Conservation (phyloP, 2,797 vertebrate genomes). For the Epinephelus awoara region DNA sequence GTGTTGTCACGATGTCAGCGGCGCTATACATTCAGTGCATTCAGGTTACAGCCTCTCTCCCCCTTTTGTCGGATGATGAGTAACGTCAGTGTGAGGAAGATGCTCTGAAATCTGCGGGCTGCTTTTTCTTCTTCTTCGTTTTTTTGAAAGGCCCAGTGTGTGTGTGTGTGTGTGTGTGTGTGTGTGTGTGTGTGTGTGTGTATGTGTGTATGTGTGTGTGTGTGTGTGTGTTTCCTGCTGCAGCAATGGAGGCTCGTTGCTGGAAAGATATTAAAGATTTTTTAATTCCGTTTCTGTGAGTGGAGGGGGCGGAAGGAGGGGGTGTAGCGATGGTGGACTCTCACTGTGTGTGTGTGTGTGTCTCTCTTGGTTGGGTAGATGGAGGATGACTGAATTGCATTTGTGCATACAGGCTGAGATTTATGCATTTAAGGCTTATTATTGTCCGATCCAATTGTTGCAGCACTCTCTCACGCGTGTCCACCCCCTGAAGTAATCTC, state of each 20-base stretch:
- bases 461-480: slow-evolving; percentile 24
- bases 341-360: slow-evolving; percentile 10
- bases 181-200: not conserved
- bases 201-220: not conserved
- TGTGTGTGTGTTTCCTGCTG: slow-evolving; percentile 49
- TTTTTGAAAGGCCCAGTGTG: slow-evolving; percentile 40
- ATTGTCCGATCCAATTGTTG: slow-evolving; percentile 64
- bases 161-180: slow-evolving; percentile 4
- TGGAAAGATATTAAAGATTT: slow-evolving; percentile 74
- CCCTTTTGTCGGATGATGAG: slow-evolving; percentile 24
- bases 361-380: slow-evolving; percentile 26
- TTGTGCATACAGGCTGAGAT: slow-evolving; percentile 46
- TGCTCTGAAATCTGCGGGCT: slow-evolving; percentile 49
- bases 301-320: slow-evolving; percentile 66
- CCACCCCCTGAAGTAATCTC: slow-evolving; percentile 12
- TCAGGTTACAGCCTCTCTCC: slow-evolving; percentile 44
- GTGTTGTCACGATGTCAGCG: slow-evolving; percentile 77
- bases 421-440: slow-evolving; percentile 49
- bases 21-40: slow-evolving; percentile 42
- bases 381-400: slow-evolving; percentile 42
- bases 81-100: slow-evolving; percentile 43
- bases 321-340: slow-evolving; percentile 59
- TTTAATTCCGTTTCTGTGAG: slow-evolving; percentile 75
- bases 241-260: slow-evolving; percentile 72
- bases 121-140: slow-evolving; percentile 18